phyloP scores from a whole-genome alignment of 1,140 invertebrate genomes.

The Trachelipus rathkii region DNA sequence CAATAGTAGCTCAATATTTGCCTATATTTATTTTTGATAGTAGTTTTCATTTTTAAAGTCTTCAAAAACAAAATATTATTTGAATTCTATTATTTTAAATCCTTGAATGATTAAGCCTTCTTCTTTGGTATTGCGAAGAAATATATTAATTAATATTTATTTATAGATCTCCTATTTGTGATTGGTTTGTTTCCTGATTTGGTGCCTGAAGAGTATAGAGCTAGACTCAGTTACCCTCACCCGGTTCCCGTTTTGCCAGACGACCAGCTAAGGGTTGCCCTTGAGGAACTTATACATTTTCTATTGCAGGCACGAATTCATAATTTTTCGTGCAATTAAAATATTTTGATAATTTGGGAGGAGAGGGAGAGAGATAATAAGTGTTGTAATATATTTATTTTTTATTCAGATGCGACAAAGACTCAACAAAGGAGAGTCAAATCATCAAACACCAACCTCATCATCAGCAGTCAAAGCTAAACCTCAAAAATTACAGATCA shows the following conservation, averaged over 20 bases:
- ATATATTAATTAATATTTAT: not conserved
- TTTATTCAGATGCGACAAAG: conserved; percentile 44
- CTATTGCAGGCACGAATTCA: conserved; percentile 65
- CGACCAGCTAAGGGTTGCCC: conserved; percentile 77
- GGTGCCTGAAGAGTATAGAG: conserved; percentile 63
- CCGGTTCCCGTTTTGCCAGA: conserved; percentile 66
- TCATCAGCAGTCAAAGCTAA: conserved; percentile 47
- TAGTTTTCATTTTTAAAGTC: no score
- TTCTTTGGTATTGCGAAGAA: no score
- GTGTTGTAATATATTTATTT: not conserved
- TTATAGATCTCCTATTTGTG: conserved; percentile 55
- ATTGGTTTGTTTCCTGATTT: conserved; percentile 89
- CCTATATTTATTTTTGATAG: no score
- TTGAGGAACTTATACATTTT: conserved; percentile 85
- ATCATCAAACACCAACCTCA: conserved; percentile 1
- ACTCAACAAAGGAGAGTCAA: conserved; percentile 31
- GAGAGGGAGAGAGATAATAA: no score
- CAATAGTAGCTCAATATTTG: no score
- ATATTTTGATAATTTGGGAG: no score
- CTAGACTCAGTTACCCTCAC: conserved; percentile 57
- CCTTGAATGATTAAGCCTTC: no score
- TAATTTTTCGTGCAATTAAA: no score
- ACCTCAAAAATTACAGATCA: conserved; percentile 76
- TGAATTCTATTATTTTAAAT: no score
- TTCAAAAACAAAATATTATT: no score